Evolutionary conservation across 2,888 invertebrate species (phyloP).

Genomic region (Drosophila flavopinicola): DNA sequence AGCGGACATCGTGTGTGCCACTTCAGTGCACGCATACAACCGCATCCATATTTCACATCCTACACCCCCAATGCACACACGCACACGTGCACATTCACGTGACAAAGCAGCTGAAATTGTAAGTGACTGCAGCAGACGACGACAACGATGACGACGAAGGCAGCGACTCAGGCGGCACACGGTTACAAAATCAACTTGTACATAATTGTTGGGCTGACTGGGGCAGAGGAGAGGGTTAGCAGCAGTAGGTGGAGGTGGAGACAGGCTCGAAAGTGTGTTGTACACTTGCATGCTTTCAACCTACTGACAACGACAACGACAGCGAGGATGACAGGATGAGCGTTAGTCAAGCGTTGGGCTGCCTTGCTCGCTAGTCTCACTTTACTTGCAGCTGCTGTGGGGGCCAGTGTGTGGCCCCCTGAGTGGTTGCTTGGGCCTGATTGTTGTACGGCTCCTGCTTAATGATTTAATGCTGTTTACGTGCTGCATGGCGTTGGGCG

Average conservation of each 20-base stretch:
- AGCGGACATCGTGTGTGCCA: conserved; percentile 64
- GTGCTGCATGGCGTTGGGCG: conserved; percentile 64
- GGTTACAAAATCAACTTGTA: conserved; percentile 57
- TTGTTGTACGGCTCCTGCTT: conserved; percentile 50
- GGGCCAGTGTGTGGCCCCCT: background rate
- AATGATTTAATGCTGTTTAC: conserved; percentile 72
- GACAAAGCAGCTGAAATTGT: conserved; percentile 74
- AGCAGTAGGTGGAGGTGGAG: background rate
- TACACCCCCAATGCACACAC: conserved; percentile 23
- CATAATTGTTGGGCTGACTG: conserved; percentile 53
- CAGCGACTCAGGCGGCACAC: conserved; percentile 34
- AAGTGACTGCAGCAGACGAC: conserved; percentile 66
- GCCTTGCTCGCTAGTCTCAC: conserved; percentile 18
- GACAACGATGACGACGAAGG: conserved; percentile 9
- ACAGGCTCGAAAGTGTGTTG: conserved; percentile 37
- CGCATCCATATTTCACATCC: conserved; percentile 49
- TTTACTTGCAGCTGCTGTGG: conserved; percentile 33
- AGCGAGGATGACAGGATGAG: conserved; percentile 27
- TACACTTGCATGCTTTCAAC: conserved; percentile 54
- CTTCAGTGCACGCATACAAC: conserved; percentile 71
- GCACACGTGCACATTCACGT: conserved; percentile 53
- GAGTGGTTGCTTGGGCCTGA: conserved; percentile 12
- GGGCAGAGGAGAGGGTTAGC: conserved; percentile 10
- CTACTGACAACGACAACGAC: conserved; percentile 32
- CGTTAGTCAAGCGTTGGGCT: conserved; percentile 33